Base-by-base conservation (phyloP, 2,888 invertebrate genomes). In the Troides oblongomaculatus region DNA sequence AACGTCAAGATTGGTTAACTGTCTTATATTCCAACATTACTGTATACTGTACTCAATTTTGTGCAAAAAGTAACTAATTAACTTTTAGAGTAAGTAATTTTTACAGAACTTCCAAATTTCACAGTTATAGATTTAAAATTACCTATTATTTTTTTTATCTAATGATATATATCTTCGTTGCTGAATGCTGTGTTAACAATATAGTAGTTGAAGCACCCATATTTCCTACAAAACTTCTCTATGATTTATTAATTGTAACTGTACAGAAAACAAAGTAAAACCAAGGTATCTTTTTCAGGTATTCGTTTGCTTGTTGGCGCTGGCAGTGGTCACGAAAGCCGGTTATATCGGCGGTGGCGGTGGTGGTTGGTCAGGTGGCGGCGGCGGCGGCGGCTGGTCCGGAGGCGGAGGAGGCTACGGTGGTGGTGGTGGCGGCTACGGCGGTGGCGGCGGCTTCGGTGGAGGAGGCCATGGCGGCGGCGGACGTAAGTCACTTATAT, bases 301-400 rank as follows among this genome's bases (percentile, higher is more conserved):
- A 74, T 91, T 92, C 83, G 85, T 92, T 68, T 92, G 92, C 78
- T 79, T 92, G 57, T 81, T 92, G 79, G 88, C 88, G 71, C 75
- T 91, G 72, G 86, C 87, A 72, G 90, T 84, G 70, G 87, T 79
- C 73, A 84, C 83, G 43, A 83, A 84, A 63, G 91, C 90, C 79
- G 92, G 92, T 21, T 87, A 81, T 73, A 86, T 89, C 72, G 80
- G 84, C 61, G 82, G 87, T 68, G 80, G 84, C 56, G 82, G 87
- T 69, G 83, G 85, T 57, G 74, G 85, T 68, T 78, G 79, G 80
- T 81, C 78, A 17, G 56, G 77, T 53, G 76, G 78, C 36, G 75
- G 77, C n/a, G 75, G 77, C 7, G 73, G 84, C 68, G 80, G 84
- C 69, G 82, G 83, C 64, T 81, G 83, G 72, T 78, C 77, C 75